These are phyloP conservation scores for Epizoanthus illoricatus DNA, from an alignment of 92 coral and sea anemone species.

Conservation along the genomic window DNA sequence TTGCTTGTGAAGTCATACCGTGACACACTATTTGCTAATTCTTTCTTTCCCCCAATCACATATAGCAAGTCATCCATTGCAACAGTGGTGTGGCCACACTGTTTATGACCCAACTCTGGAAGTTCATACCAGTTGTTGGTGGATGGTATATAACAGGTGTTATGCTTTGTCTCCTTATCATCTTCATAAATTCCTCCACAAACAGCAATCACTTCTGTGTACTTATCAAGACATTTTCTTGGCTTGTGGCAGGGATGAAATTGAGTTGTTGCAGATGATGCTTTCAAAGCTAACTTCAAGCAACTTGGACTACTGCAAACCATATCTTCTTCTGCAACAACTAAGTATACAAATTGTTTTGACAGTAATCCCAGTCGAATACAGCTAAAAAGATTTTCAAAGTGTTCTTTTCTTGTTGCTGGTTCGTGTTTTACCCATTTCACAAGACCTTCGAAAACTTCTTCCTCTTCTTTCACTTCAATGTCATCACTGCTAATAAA, in stretches of 20 bases:
- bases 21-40: background rate
- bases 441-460: too few species aligned
- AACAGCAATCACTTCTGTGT: background rate
- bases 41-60: constrained; percentile 1
- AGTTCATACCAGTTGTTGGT: constrained; percentile 2
- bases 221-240: constrained; percentile 1
- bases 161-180: background rate
- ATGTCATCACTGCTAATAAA: too few species aligned
- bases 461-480: too few species aligned
- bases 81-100: background rate
- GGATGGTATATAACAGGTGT: background rate
- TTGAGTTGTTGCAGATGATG: background rate
- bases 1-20: constrained; percentile 1
- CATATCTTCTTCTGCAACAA: constrained; percentile 3
- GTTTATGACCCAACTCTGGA: background rate
- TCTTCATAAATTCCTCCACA: background rate
- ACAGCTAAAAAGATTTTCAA: background rate
- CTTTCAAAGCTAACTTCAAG: constrained; percentile 1
- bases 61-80: background rate
- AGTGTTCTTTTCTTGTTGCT: background rate
- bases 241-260: background rate
- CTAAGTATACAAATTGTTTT: background rate
- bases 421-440: background rate
- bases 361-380: background rate
- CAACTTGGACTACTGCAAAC: background rate